Base-by-base conservation (phyloP, 2,888 invertebrate genomes). In the Dynastes tityus region DNA sequence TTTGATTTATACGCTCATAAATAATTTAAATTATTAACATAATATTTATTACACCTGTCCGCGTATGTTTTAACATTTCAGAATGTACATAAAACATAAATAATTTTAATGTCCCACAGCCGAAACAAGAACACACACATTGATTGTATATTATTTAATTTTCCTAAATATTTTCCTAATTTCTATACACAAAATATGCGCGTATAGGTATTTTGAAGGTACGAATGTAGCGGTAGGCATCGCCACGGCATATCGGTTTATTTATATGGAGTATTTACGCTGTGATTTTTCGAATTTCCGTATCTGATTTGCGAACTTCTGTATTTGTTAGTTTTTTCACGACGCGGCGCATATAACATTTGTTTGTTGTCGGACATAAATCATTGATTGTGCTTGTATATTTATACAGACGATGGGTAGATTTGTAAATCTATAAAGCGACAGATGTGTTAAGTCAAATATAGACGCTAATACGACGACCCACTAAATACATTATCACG, bases 281-380 rank as follows among this genome's bases (percentile, higher is more conserved):
- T n/a, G 40, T 45, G 61, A 61, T 61, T 74, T 74, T 61, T 74
- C 45, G 73, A 61, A 74, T 61, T 63, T 74, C 61, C 73, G 61
- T 27, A 63, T 61, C 45, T 61, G 73, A 74, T 74, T 73, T 29
- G 61, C 73, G 45, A 74, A 45, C 73, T 29, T 27, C n/a, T 32
- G 29, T 74, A 61, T 61, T 74, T 74, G 73, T 74, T 74, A 49
- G 55, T 74, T 74, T 74, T 74, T 74, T 61, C 22, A 49, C 51
- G 40, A 37, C 37, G 55, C 22, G 16, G 45, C 40, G 37, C 61
- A 45, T 61, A 22, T 51, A 61, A 45, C 73, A 40, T 61, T 27
- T 74, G 61, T 74, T 74, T 61, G 61, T 74, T 74, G 73, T 74
- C 61, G 73, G 45, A 74, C 73, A 61, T 74, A 74, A 74, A 74